Conservation (phyloP, 2,888 invertebrate genomes). For the Labia minor region DNA sequence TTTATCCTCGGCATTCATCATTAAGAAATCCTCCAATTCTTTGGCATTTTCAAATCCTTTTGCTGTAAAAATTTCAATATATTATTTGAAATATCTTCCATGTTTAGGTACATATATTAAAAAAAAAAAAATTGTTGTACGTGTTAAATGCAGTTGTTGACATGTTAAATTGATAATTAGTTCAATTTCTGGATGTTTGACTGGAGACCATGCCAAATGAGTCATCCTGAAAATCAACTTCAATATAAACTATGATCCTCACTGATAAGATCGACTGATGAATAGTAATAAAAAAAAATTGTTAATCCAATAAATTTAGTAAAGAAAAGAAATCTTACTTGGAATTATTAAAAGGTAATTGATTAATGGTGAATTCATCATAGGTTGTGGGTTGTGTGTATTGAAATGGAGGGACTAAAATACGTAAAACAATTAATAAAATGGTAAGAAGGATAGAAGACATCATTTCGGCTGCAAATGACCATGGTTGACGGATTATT, state of each 20-base stretch:
- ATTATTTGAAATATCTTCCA: neutral
- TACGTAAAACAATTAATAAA: neutral
- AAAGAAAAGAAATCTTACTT: too few relatives aligned
- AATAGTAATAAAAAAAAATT: too few relatives aligned
- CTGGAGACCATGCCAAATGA: neutral
- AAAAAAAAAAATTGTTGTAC: too few relatives aligned
- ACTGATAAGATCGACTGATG: too few relatives aligned
- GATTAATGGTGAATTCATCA: neutral
- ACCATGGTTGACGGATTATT: neutral
- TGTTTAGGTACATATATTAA: too few relatives aligned
- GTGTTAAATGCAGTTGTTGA: neutral
- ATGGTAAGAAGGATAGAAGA: neutral
- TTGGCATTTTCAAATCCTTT: neutral
- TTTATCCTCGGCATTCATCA: neutral
- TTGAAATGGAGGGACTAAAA: neutral
- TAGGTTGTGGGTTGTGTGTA: neutral
- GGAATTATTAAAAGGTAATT: neutral
- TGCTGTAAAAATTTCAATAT: neutral
- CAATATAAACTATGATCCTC: too few relatives aligned
- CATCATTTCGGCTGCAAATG: neutral
- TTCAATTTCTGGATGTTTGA: neutral
- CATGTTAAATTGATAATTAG: neutral
- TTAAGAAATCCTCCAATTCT: neutral
- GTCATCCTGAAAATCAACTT: neutral
- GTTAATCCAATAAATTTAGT: too few relatives aligned